Percentiles rank a stretch among this genome's conserved stretches.
Conservation (phyloP, 2,797 vertebrate genomes). For the Pseudomugil gertrudae region DNA sequence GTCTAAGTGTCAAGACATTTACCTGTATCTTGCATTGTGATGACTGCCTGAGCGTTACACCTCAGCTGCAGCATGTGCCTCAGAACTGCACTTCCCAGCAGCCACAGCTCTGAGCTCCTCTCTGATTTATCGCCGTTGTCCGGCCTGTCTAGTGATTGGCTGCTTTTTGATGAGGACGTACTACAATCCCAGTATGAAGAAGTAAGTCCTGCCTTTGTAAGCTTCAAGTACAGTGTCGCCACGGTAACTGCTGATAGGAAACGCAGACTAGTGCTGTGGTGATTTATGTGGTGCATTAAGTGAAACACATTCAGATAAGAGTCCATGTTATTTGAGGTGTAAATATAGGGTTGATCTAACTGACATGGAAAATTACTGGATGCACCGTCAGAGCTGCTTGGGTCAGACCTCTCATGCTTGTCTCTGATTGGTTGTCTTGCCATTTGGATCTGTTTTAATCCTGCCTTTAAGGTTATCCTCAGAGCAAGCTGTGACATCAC, state of each 20-base stretch:
- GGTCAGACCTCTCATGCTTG: conserved; percentile 6
- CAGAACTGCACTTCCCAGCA: conserved; percentile 87
- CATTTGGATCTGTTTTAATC: conserved; percentile 74
- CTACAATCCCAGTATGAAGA: conserved; percentile 39
- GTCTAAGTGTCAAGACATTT: background rate
- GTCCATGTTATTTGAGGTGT: conserved; percentile 66
- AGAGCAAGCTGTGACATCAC: conserved; percentile 89
- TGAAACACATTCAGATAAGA: conserved; percentile 87
- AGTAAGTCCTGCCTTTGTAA: conserved; percentile 66
- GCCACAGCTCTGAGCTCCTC: conserved; percentile 67
- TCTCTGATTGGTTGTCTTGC: conserved; percentile 48
- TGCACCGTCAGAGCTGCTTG: conserved; percentile 2
- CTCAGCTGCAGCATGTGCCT: conserved; percentile 91
- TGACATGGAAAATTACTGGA: conserved; percentile 11
- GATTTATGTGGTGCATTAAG: conserved; percentile 85
- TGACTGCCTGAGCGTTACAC: conserved; percentile 92
- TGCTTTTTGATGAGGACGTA: background rate
- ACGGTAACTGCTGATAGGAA: conserved; percentile 87
- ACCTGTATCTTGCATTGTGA: conserved; percentile 84
- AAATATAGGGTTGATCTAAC: conserved; percentile 25
- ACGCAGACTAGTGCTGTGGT: conserved; percentile 80
- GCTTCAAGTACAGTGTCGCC: conserved; percentile 81
- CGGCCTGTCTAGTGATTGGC: conserved; percentile 18
- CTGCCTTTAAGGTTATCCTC: conserved; percentile 85
- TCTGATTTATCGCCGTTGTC: conserved; percentile 17